Evolutionary conservation across 2,888 invertebrate species (phyloP), one percentile per base, ranked within the genome.

Genomic region (Hipparchia sbordonii): DNA sequence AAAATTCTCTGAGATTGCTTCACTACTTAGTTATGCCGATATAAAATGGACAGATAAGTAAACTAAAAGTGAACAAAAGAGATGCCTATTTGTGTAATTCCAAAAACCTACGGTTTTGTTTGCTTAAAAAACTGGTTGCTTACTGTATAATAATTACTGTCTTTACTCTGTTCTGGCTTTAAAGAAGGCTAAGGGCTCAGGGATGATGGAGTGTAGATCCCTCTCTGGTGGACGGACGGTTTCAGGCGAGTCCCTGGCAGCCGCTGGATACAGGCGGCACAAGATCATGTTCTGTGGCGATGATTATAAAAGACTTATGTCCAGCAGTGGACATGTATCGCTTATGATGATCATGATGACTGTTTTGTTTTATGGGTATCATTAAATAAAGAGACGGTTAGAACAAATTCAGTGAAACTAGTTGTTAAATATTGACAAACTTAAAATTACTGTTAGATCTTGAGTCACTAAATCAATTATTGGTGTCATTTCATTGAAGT

Each of bases 401-500:
- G 33, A 56, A 67, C 67, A 57, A 67, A 67, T 46, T 9, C 46
- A 45, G 56, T 45, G 46, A 57, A 12, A 13, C 23, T 51, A 7
- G 51, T 23, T 33, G 57, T 48, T 60, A 59, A 51, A 68, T 60
- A 59, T 52, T 46, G 10, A 59, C 45, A 10, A 60, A 61, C 59
- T 52, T 59, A 66, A 71, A 71, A 67, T 60, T 71, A 71, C 66
- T 60, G 71, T 60, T 71, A 71, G 60, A 23, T 52, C 7, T 45
- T 52, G 51, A 46, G 66, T 60, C 60, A 67, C 59, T 8, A 71
- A 51, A 59, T 60, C 60, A 71, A 46, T 61, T 67, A 46, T 61
- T 67, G 54, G 60, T 51, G 67, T 61, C 67, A 71, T 71, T 67
- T 71, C 61, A 67, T 67, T 67, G 67, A 67, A 66, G 60, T 61